These are phyloP conservation scores for Chrysina gloriosa DNA, from an alignment of 2,888 invertebrate species.

Conservation along the genomic window DNA sequence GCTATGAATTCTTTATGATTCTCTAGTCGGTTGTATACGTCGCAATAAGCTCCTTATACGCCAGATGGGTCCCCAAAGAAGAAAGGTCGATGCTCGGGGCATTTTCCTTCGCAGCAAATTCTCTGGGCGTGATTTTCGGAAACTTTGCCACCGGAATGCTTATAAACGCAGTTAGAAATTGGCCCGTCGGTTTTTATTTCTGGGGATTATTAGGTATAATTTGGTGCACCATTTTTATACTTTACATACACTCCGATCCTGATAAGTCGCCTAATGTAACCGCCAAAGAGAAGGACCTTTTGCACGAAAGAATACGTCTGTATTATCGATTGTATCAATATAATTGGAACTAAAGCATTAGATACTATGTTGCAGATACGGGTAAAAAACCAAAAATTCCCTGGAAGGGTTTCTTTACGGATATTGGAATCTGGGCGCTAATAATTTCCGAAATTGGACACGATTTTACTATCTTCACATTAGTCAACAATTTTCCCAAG, in stretches of 20 bases:
- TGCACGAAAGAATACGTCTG: conserved; percentile 55
- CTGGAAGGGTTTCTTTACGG: conserved; percentile 78
- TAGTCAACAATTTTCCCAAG: conserved; percentile 77
- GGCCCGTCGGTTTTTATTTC: conserved; percentile 71
- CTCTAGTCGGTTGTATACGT: conserved; percentile 79
- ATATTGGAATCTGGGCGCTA: conserved; percentile 78
- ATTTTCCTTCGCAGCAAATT: conserved; percentile 76
- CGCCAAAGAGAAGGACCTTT: conserved; percentile 66
- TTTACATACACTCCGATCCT: conserved; percentile 68
- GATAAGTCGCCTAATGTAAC: conserved; percentile 69
- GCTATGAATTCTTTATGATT: background rate
- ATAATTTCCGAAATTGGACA: conserved; percentile 79
- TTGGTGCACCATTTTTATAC: conserved; percentile 66
- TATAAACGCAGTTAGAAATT: conserved; percentile 66
- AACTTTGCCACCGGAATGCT: conserved; percentile 60
- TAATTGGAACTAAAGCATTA: background rate
- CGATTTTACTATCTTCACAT: conserved; percentile 78
- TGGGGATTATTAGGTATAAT: conserved; percentile 68
- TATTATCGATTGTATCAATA: background rate
- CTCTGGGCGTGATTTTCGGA: conserved; percentile 38
- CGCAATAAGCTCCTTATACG: conserved; percentile 85
- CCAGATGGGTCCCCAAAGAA: conserved; percentile 86
- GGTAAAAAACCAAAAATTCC: conserved; percentile 66
- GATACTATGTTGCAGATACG: background rate
- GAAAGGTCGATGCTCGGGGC: conserved; percentile 86